Conservation (phyloP, 1,140 invertebrate species). For the Drosophila sproati region DNA sequence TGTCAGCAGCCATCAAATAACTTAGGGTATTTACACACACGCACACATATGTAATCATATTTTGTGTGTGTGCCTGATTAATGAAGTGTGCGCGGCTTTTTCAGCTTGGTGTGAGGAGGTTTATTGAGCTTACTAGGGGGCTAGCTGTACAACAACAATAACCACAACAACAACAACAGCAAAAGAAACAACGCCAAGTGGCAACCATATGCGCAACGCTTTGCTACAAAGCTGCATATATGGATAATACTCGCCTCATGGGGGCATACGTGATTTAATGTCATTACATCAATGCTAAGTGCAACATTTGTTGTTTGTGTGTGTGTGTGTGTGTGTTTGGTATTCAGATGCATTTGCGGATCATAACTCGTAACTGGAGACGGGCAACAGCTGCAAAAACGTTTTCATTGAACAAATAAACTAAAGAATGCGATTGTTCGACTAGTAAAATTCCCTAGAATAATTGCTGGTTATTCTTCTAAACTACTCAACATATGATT, state of each 20-base stretch:
- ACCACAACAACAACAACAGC: no score
- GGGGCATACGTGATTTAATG: slow-evolving; percentile 52
- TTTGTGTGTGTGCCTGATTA: slow-evolving; percentile 16
- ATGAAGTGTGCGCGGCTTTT: slow-evolving; percentile 30
- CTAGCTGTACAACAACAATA: background rate
- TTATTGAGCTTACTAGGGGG: background rate
- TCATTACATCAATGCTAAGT: slow-evolving; percentile 55
- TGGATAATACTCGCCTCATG: slow-evolving; percentile 30
- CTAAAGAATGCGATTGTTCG: background rate
- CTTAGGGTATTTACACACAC: slow-evolving; percentile 21
- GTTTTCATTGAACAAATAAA: slow-evolving; percentile 32
- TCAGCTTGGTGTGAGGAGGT: background rate
- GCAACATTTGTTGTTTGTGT: slow-evolving; percentile 34
- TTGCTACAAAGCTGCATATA: slow-evolving; percentile 21
- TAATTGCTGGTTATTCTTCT: background rate
- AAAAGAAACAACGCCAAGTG: background rate
- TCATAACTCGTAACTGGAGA: slow-evolving; percentile 42
- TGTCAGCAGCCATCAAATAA: slow-evolving; percentile 47
- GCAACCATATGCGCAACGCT: slow-evolving; percentile 8
- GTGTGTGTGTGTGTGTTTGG: slow-evolving; percentile 3
- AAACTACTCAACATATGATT: no score
- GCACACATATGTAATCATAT: background rate
- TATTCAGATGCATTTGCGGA: slow-evolving; percentile 40
- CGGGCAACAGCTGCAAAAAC: slow-evolving; percentile 40
- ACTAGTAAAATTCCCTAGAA: slow-evolving; percentile 21